Evolutionary conservation across 1,140 invertebrate species (phyloP), one percentile per base, ranked within the genome.

Genomic region (Leptinotarsa lineolata): DNA sequence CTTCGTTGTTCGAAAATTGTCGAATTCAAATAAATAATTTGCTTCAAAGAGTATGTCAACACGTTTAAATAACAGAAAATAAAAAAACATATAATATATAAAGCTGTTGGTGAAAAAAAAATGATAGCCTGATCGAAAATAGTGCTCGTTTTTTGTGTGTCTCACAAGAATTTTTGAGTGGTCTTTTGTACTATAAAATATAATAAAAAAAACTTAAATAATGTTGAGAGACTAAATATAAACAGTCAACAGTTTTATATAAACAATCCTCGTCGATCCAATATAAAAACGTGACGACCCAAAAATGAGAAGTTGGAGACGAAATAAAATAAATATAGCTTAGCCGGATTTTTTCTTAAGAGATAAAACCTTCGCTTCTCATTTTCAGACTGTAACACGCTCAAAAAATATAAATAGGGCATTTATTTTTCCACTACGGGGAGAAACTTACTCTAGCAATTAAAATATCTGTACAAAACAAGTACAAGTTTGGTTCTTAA

Each of bases 381-480:
- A 67, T 13, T 72, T 74, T 74, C 65, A 74, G 64, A 70, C 68
- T 77, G 16, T 13, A 54, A 54, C 48, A 66, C 65, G 66, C 74
- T 71, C 72, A 70, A 66, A 72, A 74, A 44, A 76, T 24, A 66
- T 39, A 66, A 66, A 66, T 54, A 54, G 48, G 48, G 48, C 4
- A 54, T 54, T 54, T 2, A 16, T 54, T 54, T 54, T 18, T 54
- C 15, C 48, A 16, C 15, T 54, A 54, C 15, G 48, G 48, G n/a
- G 48, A 66, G n/a, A 24, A 39, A n/a, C 30, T 30, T 66, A 70
- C 69, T 20, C 64, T 75, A 67, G 67, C 64, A 74, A 58, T 58
- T 74, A 76, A 77, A 78, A 77, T 70, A 77, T 77, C 67, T 78
- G 76, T 77, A 80, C 79, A 81, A 76, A 78, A 81, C 74, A 80